Conservation (phyloP, 2,113 vertebrate species). For the Rhinogobius similis region DNA sequence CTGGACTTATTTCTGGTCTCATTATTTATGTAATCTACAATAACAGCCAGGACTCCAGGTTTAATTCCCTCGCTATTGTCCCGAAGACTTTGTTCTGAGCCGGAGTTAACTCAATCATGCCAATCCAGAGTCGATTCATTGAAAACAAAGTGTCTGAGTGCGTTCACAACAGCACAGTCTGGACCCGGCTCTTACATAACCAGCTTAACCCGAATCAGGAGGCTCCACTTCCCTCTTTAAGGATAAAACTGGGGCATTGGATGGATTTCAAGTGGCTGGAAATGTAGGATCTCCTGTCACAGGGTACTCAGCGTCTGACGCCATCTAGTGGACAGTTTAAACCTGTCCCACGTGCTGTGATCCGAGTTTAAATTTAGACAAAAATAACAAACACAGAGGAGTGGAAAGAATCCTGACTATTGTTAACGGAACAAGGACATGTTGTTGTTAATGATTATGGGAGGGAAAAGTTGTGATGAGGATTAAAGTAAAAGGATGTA, state of each 20-base stretch:
- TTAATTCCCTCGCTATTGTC: constrained; percentile 17
- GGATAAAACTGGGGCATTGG: constrained; percentile 39
- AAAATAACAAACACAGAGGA: background rate
- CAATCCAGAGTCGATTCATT: constrained; percentile 47
- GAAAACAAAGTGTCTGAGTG: no score
- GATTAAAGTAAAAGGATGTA: no score
- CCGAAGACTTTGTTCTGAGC: constrained; percentile 7
- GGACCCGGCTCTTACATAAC: constrained; percentile 66
- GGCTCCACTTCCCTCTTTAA: constrained; percentile 14
- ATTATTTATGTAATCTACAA: background rate
- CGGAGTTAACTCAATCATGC: constrained; percentile 26
- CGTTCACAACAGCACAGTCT: constrained; percentile 60
- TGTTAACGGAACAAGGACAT: background rate
- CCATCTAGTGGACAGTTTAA: constrained; percentile 59
- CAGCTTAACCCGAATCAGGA: constrained; percentile 45
- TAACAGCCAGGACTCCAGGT: background rate
- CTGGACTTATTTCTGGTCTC: background rate
- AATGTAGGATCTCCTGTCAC: background rate
- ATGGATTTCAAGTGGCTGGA: constrained; percentile 34
- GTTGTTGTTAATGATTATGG: background rate
- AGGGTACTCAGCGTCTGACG: constrained; percentile 16
- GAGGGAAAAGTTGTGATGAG: no score
- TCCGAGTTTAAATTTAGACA: background rate
- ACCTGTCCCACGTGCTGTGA: background rate
- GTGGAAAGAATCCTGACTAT: background rate